Conservation (phyloP, 1,140 invertebrate genomes). For the Lanistes nyassanus region DNA sequence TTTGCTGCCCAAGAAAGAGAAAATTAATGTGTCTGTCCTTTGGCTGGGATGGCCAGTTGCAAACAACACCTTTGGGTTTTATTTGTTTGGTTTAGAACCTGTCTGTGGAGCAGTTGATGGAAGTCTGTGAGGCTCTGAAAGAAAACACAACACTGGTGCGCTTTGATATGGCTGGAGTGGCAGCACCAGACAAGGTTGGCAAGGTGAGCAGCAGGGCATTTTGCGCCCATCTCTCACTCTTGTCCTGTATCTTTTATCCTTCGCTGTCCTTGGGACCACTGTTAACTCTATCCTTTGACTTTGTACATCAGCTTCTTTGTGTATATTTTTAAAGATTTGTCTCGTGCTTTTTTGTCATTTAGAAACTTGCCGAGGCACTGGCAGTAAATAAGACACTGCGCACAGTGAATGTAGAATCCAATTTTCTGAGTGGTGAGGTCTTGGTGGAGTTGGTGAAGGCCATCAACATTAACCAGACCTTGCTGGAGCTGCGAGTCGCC, state of each 20-base stretch:
- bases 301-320: too few relatives aligned
- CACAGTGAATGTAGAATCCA: slow-evolving; percentile 95
- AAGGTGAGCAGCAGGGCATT: slow-evolving; percentile 61
- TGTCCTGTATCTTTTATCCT: too few relatives aligned
- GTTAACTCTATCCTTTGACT: too few relatives aligned
- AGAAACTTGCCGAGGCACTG: slow-evolving; percentile 85
- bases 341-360: slow-evolving; percentile 27
- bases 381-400: slow-evolving; percentile 87
- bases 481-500: slow-evolving; percentile 93
- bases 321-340: too few relatives aligned
- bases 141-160: slow-evolving; percentile 92
- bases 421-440: slow-evolving; percentile 85
- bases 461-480: slow-evolving; percentile 84
- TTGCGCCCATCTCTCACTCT: neutral
- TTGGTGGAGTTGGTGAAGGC: slow-evolving; percentile 87
- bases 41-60: too few relatives aligned
- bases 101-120: slow-evolving; percentile 93
- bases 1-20: neutral
- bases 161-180: slow-evolving; percentile 92
- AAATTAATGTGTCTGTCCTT: neutral
- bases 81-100: slow-evolving; percentile 82
- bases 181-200: slow-evolving; percentile 88
- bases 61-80: slow-evolving; percentile 2
- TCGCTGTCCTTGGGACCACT: too few relatives aligned
- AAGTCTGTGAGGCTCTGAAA: slow-evolving; percentile 87